These are phyloP conservation scores for Aphelinus certus DNA, from an alignment of 1,140 invertebrate species.

Conservation along the genomic window DNA sequence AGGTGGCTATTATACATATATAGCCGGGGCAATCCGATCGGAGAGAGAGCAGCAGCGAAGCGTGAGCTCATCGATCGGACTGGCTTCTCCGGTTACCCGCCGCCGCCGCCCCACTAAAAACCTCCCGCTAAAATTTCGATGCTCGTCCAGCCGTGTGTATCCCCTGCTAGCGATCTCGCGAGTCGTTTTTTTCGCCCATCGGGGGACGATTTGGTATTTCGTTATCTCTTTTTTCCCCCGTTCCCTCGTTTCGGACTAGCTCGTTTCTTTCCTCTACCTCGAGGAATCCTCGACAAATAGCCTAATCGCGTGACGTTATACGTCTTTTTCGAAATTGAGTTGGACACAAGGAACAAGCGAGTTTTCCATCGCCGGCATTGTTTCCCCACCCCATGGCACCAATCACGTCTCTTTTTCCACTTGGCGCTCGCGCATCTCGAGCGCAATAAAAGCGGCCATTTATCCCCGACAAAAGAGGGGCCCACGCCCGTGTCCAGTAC, in stretches of 20 bases:
- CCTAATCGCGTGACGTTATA: neutral
- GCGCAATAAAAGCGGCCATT: neutral
- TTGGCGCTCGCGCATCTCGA: neutral
- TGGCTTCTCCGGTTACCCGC: neutral
- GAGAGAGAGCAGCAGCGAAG: neutral
- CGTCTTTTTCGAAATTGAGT: neutral
- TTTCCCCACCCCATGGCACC: neutral
- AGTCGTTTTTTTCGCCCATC: no score
- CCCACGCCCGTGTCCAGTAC: no score
- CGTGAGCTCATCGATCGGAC: slow-evolving; percentile 16
- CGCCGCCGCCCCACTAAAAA: no score
- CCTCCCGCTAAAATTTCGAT: no score
- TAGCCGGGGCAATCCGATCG: slow-evolving; percentile 10
- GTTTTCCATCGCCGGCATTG: no score
- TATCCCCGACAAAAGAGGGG: neutral
- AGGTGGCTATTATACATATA: neutral
- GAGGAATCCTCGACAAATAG: slow-evolving; percentile 5
- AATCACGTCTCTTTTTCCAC: neutral
- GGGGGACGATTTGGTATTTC: neutral
- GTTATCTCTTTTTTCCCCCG: neutral
- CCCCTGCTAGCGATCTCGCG: no score
- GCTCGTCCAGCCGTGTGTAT: no score
- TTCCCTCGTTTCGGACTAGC: slow-evolving; percentile 1
- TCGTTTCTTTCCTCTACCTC: neutral
- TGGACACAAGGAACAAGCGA: no score